phyloP scores from a whole-genome alignment of 2,888 invertebrate genomes.

The Drosophila seclusa region DNA sequence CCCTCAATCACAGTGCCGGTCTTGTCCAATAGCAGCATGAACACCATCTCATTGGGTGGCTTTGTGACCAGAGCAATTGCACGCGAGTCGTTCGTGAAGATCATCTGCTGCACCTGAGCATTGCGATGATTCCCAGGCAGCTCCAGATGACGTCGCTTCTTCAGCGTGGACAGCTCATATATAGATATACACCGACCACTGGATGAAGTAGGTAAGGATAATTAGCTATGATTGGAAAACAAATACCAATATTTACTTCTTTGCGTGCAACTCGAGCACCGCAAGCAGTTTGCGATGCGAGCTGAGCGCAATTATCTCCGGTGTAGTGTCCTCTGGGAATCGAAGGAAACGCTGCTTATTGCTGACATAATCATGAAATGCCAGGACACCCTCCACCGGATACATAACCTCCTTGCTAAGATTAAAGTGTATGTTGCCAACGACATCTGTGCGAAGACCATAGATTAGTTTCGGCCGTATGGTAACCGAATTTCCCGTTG shows the following conservation, averaged over 20 bases:
- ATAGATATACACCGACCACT: slow-evolving; percentile 83
- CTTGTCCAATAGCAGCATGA: slow-evolving; percentile 92
- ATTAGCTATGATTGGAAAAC: not conserved
- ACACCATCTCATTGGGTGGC: slow-evolving; percentile 88
- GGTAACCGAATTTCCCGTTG: slow-evolving; percentile 60
- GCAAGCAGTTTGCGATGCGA: slow-evolving; percentile 82
- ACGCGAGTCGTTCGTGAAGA: slow-evolving; percentile 92
- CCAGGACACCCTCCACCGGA: slow-evolving; percentile 91
- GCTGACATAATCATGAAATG: slow-evolving; percentile 90
- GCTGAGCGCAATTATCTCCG: slow-evolving; percentile 82
- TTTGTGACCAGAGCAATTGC: slow-evolving; percentile 92
- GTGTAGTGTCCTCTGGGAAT: slow-evolving; percentile 81
- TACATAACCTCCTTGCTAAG: slow-evolving; percentile 91
- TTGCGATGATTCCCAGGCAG: slow-evolving; percentile 86
- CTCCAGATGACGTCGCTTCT: slow-evolving; percentile 88
- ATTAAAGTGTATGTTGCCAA: slow-evolving; percentile 90
- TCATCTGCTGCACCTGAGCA: slow-evolving; percentile 64
- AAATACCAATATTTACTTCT: slow-evolving; percentile 54
- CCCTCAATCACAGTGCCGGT: slow-evolving; percentile 86
- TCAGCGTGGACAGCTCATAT: slow-evolving; percentile 90
- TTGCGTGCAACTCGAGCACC: slow-evolving; percentile 76
- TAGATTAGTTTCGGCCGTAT: slow-evolving; percentile 84
- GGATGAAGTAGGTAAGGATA: not conserved
- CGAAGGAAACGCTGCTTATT: slow-evolving; percentile 90
- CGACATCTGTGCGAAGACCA: slow-evolving; percentile 84